Conservation (phyloP, 2,113 vertebrate genomes). For the Malurus alboscapulatus region DNA sequence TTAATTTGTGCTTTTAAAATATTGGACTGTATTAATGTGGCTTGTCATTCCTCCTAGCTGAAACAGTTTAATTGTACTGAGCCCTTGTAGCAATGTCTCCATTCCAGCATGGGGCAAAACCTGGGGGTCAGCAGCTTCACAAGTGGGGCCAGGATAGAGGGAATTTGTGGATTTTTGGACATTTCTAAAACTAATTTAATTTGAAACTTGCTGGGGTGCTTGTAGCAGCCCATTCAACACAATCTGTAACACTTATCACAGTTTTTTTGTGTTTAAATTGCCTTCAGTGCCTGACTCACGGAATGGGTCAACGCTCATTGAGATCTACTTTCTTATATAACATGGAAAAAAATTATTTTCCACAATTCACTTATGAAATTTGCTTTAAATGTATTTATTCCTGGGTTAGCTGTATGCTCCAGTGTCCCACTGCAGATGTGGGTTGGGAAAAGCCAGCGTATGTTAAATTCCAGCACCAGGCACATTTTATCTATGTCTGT, state of each 20-base stretch:
- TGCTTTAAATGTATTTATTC: background rate
- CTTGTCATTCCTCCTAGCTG: background rate
- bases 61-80: background rate
- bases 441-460: background rate
- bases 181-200: background rate
- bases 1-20: constrained; percentile 5
- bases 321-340: background rate
- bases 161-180: background rate
- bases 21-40: background rate
- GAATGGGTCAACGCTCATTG: background rate
- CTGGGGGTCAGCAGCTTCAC: background rate
- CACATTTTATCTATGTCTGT: background rate
- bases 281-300: background rate
- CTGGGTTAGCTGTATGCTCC: background rate
- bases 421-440: background rate
- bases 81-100: background rate
- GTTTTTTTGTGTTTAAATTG: background rate
- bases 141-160: background rate
- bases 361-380: background rate
- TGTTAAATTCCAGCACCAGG: background rate
- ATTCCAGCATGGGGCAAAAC: background rate
- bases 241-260: background rate
- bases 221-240: background rate
- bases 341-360: background rate
- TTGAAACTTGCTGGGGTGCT: background rate